Conservation (phyloP, 2,797 vertebrate species). For the Sebastes matsubarae region DNA sequence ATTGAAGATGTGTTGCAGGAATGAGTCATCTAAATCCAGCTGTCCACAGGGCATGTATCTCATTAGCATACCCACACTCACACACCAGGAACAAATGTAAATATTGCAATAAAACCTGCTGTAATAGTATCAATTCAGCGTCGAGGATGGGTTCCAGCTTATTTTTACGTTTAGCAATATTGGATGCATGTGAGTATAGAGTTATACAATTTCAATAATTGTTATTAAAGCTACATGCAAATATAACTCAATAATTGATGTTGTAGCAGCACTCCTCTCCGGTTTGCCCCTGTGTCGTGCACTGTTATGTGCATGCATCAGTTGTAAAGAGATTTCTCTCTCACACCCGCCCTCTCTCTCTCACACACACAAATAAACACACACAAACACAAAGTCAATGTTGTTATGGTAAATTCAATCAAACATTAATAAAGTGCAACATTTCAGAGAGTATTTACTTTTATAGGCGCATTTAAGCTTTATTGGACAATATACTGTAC, state of each 20-base stretch:
- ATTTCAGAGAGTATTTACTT: slow-evolving; percentile 22
- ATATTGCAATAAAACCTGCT: slow-evolving; percentile 84
- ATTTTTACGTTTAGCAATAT: slow-evolving; percentile 70
- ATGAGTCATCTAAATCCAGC: slow-evolving; percentile 87
- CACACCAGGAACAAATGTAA: slow-evolving; percentile 83
- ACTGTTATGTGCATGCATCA: slow-evolving; percentile 41
- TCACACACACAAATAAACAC: not conserved
- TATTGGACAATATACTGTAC: not conserved
- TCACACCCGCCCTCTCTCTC: not conserved
- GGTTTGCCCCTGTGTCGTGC: slow-evolving; percentile 11
- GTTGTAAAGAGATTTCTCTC: slow-evolving; percentile 48
- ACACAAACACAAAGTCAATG: not conserved
- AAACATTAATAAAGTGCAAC: slow-evolving; percentile 28
- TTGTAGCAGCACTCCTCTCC: slow-evolving; percentile 13
- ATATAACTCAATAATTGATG: slow-evolving; percentile 47
- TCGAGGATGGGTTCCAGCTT: slow-evolving; percentile 60
- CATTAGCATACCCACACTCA: slow-evolving; percentile 84
- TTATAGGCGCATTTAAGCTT: not conserved
- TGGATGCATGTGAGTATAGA: slow-evolving; percentile 51
- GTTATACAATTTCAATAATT: slow-evolving; percentile 57
- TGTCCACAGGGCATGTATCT: slow-evolving; percentile 85
- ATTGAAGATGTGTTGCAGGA: slow-evolving; percentile 84
- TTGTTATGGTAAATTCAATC: slow-evolving; percentile 16
- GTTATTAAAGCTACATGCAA: slow-evolving; percentile 70
- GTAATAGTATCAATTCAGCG: slow-evolving; percentile 77